These are phyloP conservation scores for Larimichthys polyactis DNA, from an alignment of 2,113 vertebrate genomes.

Conservation along the genomic window DNA sequence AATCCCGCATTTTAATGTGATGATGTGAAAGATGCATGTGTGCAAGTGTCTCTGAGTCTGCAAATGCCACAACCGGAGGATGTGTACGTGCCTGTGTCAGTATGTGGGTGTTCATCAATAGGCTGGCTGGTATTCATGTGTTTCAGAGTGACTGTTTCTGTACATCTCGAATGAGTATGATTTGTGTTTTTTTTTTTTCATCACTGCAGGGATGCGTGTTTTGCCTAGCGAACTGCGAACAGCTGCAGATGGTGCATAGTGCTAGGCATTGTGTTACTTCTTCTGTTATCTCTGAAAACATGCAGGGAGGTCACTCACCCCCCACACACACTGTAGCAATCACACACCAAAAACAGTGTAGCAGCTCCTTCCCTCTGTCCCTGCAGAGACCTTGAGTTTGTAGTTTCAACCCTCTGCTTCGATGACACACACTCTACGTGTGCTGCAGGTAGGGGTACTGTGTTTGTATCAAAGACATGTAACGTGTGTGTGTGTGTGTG, in stretches of 20 bases:
- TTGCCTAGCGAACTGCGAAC: background rate
- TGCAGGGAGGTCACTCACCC: slow-evolving; percentile 44
- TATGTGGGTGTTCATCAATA: slow-evolving; percentile 1
- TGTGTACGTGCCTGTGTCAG: slow-evolving; percentile 4
- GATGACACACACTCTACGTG: slow-evolving; percentile 11
- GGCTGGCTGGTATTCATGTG: background rate
- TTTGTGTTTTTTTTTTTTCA: background rate
- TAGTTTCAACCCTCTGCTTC: slow-evolving; percentile 34
- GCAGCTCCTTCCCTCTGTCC: background rate
- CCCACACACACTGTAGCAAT: slow-evolving; percentile 17
- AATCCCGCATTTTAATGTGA: slow-evolving; percentile 47
- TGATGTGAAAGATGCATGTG: slow-evolving; percentile 50
- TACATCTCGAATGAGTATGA: background rate
- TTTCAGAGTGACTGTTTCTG: background rate
- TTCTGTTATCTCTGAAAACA: slow-evolving; percentile 6
- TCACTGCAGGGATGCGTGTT: background rate
- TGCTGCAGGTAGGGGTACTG: slow-evolving; percentile 13
- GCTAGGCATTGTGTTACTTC: slow-evolving; percentile 13
- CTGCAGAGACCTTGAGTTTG: slow-evolving; percentile 59
- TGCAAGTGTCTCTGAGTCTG: slow-evolving; percentile 33
- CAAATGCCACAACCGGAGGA: background rate
- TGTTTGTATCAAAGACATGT: slow-evolving; percentile 13
- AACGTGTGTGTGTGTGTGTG: background rate
- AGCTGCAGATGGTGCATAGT: background rate
- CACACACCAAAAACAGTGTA: slow-evolving; percentile 35